Evolutionary conservation across 2,888 invertebrate genomes (phyloP), one percentile per base, ranked within the genome.

Genomic region (Buathra laborator): DNA sequence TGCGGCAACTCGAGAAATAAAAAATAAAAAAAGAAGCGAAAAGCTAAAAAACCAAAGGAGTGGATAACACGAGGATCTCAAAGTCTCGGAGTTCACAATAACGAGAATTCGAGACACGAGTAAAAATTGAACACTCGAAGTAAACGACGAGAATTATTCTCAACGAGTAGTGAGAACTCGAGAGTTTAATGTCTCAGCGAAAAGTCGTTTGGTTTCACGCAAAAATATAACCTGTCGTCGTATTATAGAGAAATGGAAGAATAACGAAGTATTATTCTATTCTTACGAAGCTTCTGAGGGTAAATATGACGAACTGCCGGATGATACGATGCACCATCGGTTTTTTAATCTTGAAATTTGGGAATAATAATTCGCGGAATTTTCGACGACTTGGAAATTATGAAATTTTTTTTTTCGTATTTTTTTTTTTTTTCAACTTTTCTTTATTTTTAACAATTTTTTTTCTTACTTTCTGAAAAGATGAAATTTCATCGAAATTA

Each of bases 181-280:
- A 76, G 80, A 66, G 67, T 46, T 67, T 82, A 82, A 71, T 72
- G 82, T 78, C 66, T 72, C 77, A 59, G 56, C 46, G 44, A 12
- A 5, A 37, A 37, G 7, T 37, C 37, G 37, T 37, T 67, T 59
- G 56, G 46, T 66, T 29, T n/a, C 71, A 56, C 66, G 29, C 64
- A 24, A 46, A 77, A 59, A 59, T 48, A 77, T 24, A 37, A 9
- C 37, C 71, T 16, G 29, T 59, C 10, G 29, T 16, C 70, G 24
- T 44, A 16, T 19, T 67, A 14, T 24, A 24, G 32, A 56, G 29
- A 75, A 75, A 64, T 66, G 51, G 51, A 56, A 48, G 44, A 67
- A 24, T 24, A 3, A 37, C 37, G 5, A 43, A 68, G 10, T 70
- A 75, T 29, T 70, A 53, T 74, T 83, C 78, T 72, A 67, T 48